Evolutionary conservation across 2,113 vertebrate genomes (phyloP).

Genomic region (Tenrec ecaudatus): DNA sequence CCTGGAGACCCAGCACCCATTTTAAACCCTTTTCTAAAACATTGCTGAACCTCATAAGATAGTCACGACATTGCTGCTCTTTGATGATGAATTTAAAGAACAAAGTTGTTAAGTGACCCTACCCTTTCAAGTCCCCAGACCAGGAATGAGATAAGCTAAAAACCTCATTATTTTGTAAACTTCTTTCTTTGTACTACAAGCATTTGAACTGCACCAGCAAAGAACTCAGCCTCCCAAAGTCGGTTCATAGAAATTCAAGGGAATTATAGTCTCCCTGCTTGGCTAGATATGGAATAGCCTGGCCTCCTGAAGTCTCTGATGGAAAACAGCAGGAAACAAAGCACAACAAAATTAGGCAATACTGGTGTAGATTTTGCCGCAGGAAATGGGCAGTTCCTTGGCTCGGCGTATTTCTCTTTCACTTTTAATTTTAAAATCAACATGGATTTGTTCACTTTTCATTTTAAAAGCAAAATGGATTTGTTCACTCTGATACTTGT

Average conservation of each 20-base stretch:
- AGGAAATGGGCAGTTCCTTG: constrained; percentile 18
- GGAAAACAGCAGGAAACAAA: constrained; percentile 11
- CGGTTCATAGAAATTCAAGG: constrained; percentile 40
- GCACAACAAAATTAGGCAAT: background rate
- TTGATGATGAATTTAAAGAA: background rate
- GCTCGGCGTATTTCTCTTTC: constrained; percentile 56
- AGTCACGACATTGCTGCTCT: background rate
- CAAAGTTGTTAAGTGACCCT: background rate
- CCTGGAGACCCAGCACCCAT: background rate
- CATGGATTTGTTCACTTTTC: constrained; percentile 58
- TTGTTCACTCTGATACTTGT: background rate
- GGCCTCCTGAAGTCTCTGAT: background rate
- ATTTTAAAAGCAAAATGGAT: constrained; percentile 59
- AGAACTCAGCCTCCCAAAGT: background rate
- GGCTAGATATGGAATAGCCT: constrained; percentile 15
- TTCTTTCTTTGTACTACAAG: background rate
- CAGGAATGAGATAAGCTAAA: background rate
- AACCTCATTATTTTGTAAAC: constrained; percentile 17
- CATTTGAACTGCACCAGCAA: constrained; percentile 6
- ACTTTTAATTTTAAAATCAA: constrained; percentile 69
- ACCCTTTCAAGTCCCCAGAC: background rate
- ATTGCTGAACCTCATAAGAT: no score
- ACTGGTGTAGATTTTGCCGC: background rate
- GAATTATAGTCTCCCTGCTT: constrained; percentile 28
- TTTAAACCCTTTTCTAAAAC: background rate